Percentiles rank a stretch among this genome's conserved stretches.
phyloP scores from a whole-genome alignment of 2,888 invertebrate species.

The Bunonema sp. region DNA sequence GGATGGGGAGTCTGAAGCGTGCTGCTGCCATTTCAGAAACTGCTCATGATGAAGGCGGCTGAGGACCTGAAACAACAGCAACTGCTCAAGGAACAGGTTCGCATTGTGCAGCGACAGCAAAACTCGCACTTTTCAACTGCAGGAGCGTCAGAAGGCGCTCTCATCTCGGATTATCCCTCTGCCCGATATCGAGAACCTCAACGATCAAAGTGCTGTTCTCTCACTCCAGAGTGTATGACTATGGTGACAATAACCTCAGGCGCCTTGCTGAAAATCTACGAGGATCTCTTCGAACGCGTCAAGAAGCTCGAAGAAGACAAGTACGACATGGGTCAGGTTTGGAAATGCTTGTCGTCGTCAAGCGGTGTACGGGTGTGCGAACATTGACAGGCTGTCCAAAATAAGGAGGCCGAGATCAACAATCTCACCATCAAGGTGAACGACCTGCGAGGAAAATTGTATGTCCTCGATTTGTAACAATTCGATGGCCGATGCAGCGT shows the following conservation, averaged over 20 bases:
- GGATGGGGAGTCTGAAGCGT: too few relatives aligned
- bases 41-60: conserved; percentile 98
- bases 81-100: conserved; percentile 89
- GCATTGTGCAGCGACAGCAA: too few relatives aligned
- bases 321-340: conserved; percentile 72
- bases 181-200: conserved; percentile 66
- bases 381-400: neutral
- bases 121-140: too few relatives aligned
- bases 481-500: conserved; percentile 24
- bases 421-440: conserved; percentile 98
- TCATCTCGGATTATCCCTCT: conserved; percentile 80
- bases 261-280: conserved; percentile 24
- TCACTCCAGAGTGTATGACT: neutral
- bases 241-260: conserved; percentile 7
- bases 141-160: conserved; percentile 81
- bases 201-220: conserved; percentile 63
- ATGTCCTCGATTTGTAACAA: conserved; percentile 30
- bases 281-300: conserved; percentile 46
- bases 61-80: conserved; percentile 97
- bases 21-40: conserved; percentile 68
- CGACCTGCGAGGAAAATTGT: conserved; percentile 95
- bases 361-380: neutral
- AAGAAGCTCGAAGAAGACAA: conserved; percentile 50
- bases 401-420: conserved; percentile 75
- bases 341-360: neutral